Percentiles rank a stretch among this genome's conserved stretches.
Conservation (phyloP, 92 coral and sea anemone species). For the Montipora capitata region DNA sequence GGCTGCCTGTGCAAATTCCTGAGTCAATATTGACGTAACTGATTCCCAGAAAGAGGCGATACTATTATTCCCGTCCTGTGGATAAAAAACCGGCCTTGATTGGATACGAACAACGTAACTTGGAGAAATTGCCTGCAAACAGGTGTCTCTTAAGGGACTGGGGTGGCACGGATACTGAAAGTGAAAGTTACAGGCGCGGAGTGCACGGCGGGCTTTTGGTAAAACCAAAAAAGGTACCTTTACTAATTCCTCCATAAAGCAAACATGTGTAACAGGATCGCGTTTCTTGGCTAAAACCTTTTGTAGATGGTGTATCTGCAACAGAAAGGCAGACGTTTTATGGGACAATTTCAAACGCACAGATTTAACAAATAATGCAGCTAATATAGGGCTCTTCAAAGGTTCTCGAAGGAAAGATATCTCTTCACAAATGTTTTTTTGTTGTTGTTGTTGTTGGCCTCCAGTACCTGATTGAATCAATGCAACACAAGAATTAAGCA, state of each 20-base stretch:
- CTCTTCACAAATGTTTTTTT: too few relatives aligned
- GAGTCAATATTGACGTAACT: conserved; percentile 82
- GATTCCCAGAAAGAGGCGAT: conserved; percentile 91
- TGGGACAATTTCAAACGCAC: background rate
- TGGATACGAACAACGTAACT: too few relatives aligned
- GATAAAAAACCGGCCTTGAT: background rate
- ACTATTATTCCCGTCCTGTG: conserved; percentile 78
- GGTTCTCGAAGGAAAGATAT: too few relatives aligned
- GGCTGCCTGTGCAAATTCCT: conserved; percentile 89
- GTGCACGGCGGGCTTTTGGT: too few relatives aligned
- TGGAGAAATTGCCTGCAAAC: background rate
- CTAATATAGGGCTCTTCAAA: too few relatives aligned
- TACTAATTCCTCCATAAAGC: conserved; percentile 94
- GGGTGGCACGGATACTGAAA: too few relatives aligned
- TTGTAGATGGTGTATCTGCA: conserved; percentile 91
- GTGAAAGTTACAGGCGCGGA: too few relatives aligned
- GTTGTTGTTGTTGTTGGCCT: conserved; percentile 52
- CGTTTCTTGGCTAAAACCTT: conserved; percentile 96
- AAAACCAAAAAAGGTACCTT: conserved; percentile 67
- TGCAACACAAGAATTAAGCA: too few relatives aligned
- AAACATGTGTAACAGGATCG: conserved; percentile 97
- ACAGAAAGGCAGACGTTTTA: background rate
- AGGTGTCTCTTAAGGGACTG: background rate
- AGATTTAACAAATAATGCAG: too few relatives aligned
- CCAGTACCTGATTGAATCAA: conserved; percentile 19